A percentile compares a stretch with the other conserved stretches of the same genome.
These are phyloP conservation scores for Lepilemur septentrionalis DNA, from an alignment of 2,797 vertebrate species.

Conservation along the genomic window DNA sequence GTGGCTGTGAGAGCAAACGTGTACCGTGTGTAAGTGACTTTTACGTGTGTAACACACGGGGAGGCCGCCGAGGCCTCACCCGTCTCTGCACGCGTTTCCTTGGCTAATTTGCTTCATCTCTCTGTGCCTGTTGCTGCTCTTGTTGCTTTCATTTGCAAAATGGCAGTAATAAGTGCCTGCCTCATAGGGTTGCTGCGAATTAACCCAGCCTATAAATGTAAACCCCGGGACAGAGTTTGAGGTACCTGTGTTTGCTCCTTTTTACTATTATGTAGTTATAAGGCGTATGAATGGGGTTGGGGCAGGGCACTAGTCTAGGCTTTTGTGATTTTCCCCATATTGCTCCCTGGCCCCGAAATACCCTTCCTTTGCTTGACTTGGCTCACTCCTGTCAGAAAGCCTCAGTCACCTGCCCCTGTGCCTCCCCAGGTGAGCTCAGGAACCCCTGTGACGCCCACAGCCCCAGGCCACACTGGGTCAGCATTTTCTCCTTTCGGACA, in stretches of 20 bases:
- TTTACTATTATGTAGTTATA: accelerated
- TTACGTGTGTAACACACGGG: accelerated
- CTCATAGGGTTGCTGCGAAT: neutral
- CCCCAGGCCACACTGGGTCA: neutral
- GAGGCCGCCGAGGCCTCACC: neutral
- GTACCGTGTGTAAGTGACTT: no score
- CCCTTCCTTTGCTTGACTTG: neutral
- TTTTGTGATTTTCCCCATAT: neutral
- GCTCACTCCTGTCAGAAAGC: neutral
- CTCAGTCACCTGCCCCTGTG: neutral
- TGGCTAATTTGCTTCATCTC: neutral
- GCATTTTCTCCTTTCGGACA: neutral
- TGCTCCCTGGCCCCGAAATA: neutral
- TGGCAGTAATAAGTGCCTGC: neutral
- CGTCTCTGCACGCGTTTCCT: accelerated
- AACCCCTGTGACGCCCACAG: neutral
- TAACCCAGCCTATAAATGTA: neutral
- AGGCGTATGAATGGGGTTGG: accelerated
- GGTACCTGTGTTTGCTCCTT: neutral
- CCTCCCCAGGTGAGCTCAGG: neutral
- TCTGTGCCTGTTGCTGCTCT: neutral
- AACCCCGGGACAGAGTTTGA: neutral
- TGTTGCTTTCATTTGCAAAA: neutral
- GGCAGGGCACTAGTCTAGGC: no score
- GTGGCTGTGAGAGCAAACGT: neutral